Percentiles rank a stretch among this genome's conserved stretches.
These are phyloP conservation scores for Pelecanoides urinatrix DNA, from an alignment of 2,113 vertebrate species.

Conservation along the genomic window DNA sequence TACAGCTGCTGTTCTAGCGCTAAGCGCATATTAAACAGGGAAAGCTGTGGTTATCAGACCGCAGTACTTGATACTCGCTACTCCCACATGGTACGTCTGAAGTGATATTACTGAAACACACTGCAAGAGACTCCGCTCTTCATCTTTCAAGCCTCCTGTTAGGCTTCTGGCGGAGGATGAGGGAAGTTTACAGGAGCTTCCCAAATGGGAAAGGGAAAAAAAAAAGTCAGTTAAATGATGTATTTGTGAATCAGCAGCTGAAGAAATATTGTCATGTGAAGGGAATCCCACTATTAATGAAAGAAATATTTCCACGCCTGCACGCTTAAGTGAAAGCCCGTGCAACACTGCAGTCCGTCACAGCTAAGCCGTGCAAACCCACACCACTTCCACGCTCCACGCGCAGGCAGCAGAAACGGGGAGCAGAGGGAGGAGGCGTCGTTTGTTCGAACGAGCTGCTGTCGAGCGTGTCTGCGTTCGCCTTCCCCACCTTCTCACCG, in stretches of 20 bases:
- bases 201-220: neutral
- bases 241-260: slow-evolving; percentile 23
- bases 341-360: fast-evolving
- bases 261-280: neutral
- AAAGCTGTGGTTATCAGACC: neutral
- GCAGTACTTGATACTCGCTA: neutral
- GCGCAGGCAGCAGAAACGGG: fast-evolving
- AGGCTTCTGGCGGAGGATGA: neutral
- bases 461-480: fast-evolving
- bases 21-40: neutral
- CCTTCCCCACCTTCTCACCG: neutral
- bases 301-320: neutral
- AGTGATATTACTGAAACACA: neutral
- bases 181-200: neutral
- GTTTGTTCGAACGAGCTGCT: fast-evolving
- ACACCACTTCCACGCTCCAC: fast-evolving
- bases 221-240: neutral
- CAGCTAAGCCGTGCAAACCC: neutral
- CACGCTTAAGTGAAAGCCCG: neutral
- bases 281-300: neutral
- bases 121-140: neutral
- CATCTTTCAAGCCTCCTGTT: neutral
- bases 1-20: neutral
- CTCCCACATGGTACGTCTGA: neutral
- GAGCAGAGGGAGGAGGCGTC: neutral